Evolutionary conservation across 2,888 invertebrate genomes (phyloP), one percentile per base, ranked within the genome.

Genomic region (Dendrolimus houi): DNA sequence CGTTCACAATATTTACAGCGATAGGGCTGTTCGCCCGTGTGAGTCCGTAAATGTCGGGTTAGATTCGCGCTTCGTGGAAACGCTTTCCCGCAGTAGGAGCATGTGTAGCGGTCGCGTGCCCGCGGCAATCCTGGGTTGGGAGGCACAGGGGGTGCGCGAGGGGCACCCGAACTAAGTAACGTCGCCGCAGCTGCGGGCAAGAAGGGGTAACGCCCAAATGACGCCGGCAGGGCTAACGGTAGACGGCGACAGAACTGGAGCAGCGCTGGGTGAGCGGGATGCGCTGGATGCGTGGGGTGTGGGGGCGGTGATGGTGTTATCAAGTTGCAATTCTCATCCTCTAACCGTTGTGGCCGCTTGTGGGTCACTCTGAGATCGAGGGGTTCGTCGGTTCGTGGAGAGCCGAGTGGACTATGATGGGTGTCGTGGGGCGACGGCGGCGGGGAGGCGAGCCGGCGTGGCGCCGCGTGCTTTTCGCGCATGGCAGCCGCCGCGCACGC

Each of bases 1-100:
- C 99, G 93, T 83, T 99, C 99, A 92, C 99, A 99, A 88, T 98
- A 99, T 86, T 98, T 97, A 91, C 99, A 99, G 84, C 98, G 97
- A 91, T 98, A 98, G 13, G 98, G 98, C 81, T 98, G 98, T 79
- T 99, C 99, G 57, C 99, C 99, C 7, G 99, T 99, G 85, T 99
- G 99, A 42, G 99, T 99, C 68, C 99, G 93, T 72, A 99, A 92
- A 83, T 99, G 99, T 64, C 99, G 93, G 56, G 99, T 99, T 60
- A 99, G 92, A 82, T 99, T 99, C 9, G 99, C 99, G 58, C 98
- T 98, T 56, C 99, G 94, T 0, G 99, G 99, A 82, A 99, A 99
- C 17, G 98, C 95, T 86, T 98, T 97, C 56, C 98, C 98, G 83
- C 99, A 99, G 87, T 97, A 99, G 76, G 98, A 98, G 91, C 99